Evolutionary conservation across 2,888 invertebrate species (phyloP).

Genomic region (Tanaodytes sp.): DNA sequence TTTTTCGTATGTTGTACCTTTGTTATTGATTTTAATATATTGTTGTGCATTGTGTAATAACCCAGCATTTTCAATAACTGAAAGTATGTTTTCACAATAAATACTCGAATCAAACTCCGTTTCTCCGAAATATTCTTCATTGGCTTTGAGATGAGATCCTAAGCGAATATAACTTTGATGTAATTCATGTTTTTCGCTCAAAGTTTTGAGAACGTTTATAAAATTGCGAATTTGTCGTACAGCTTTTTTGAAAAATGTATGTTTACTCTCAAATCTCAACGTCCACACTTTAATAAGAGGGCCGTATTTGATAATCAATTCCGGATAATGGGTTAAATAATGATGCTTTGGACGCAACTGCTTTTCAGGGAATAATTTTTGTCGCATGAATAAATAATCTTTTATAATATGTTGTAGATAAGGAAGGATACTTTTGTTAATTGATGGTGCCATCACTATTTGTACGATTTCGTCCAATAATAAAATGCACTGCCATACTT

Average conservation of each 20-base stretch:
- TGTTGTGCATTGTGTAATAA: constrained; percentile 7
- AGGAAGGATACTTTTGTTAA: too few species aligned
- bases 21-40: constrained; percentile 25
- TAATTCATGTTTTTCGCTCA: constrained; percentile 38
- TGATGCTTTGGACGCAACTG: constrained; percentile 55
- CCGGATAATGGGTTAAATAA: constrained; percentile 48
- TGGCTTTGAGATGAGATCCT: neutral
- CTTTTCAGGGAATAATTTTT: too few species aligned
- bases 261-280: constrained; percentile 59
- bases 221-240: too few species aligned
- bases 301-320: constrained; percentile 47
- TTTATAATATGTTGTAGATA: too few species aligned
- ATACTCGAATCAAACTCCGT: constrained; percentile 19
- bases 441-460: too few species aligned
- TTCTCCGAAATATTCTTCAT: constrained; percentile 19
- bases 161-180: constrained; percentile 36
- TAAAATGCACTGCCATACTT: too few species aligned
- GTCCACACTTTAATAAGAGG: constrained; percentile 56
- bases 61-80: neutral
- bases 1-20: constrained; percentile 41
- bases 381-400: too few species aligned
- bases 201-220: constrained; percentile 23
- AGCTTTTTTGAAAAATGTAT: constrained; percentile 58
- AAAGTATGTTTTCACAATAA: constrained; percentile 19
- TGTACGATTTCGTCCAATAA: too few species aligned